These are phyloP conservation scores for Oncorhynchus masou DNA, from an alignment of 2,113 vertebrate species.

Conservation along the genomic window DNA sequence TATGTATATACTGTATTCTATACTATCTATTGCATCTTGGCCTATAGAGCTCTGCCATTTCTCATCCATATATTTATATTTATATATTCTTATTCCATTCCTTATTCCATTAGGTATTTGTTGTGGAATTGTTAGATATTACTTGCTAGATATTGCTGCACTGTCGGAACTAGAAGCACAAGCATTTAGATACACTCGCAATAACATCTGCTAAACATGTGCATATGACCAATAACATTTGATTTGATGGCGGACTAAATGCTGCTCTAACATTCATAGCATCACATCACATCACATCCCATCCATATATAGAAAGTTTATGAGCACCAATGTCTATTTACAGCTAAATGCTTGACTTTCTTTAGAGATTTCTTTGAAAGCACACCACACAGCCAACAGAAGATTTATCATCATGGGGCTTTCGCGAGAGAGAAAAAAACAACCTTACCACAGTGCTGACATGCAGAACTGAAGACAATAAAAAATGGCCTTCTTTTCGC, in stretches of 20 bases:
- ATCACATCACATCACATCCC: neutral
- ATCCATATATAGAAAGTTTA: neutral
- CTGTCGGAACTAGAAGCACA: too few species aligned
- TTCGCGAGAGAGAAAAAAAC: constrained; percentile 26
- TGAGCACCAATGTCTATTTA: neutral
- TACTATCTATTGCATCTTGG: too few species aligned
- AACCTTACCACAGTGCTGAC: constrained; percentile 64
- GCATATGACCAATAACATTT: too few species aligned
- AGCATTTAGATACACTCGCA: too few species aligned
- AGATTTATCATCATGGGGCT: constrained; percentile 64
- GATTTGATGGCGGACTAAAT: neutral
- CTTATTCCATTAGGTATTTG: too few species aligned
- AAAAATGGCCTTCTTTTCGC: constrained; percentile 57
- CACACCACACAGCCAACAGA: neutral
- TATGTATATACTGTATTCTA: too few species aligned
- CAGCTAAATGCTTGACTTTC: neutral
- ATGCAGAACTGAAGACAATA: constrained; percentile 59
- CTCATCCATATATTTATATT: too few species aligned
- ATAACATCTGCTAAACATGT: too few species aligned
- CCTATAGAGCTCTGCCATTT: too few species aligned
- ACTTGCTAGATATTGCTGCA: too few species aligned
- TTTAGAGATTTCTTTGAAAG: neutral
- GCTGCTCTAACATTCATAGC: neutral
- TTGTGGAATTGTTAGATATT: too few species aligned
- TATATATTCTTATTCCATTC: too few species aligned